phyloP scores from a whole-genome alignment of 2,888 invertebrate species.

The Diloba caeruleocephala region DNA sequence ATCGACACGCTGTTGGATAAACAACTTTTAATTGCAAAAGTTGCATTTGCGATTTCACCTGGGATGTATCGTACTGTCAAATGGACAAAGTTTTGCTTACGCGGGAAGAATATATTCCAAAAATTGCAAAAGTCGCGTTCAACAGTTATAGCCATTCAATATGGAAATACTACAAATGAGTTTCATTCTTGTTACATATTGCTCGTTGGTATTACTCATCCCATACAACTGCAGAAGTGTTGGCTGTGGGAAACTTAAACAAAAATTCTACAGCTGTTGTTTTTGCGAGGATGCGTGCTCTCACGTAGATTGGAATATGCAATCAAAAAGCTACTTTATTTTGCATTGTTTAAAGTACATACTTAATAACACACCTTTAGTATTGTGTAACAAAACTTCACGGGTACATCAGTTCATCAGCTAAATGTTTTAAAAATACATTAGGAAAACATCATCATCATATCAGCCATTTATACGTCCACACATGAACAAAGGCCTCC shows the following conservation, averaged over 20 bases:
- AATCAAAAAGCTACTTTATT: constrained; percentile 8
- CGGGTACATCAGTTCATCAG: neutral
- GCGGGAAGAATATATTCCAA: neutral
- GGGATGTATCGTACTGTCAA: neutral
- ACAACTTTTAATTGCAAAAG: neutral
- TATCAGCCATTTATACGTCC: too few relatives aligned
- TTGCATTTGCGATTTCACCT: neutral
- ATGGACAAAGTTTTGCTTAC: neutral
- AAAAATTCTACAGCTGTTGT: constrained; percentile 34
- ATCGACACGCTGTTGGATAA: too few relatives aligned
- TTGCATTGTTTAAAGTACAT: neutral
- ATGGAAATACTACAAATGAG: constrained; percentile 7
- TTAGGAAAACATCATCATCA: too few relatives aligned
- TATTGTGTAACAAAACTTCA: constrained; percentile 1
- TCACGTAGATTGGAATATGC: constrained; percentile 19
- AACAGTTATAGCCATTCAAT: neutral
- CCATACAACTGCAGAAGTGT: constrained; percentile 4
- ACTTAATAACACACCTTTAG: neutral
- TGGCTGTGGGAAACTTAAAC: constrained; percentile 33
- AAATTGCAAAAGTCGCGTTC: neutral
- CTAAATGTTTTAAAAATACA: constrained; percentile 26
- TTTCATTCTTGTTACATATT: constrained; percentile 16
- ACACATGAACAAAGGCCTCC: too few relatives aligned
- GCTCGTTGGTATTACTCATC: constrained; percentile 12
- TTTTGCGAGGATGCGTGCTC: constrained; percentile 16